phyloP scores from a whole-genome alignment of 2,888 invertebrate species.

The Hirtodrosophila confusa region DNA sequence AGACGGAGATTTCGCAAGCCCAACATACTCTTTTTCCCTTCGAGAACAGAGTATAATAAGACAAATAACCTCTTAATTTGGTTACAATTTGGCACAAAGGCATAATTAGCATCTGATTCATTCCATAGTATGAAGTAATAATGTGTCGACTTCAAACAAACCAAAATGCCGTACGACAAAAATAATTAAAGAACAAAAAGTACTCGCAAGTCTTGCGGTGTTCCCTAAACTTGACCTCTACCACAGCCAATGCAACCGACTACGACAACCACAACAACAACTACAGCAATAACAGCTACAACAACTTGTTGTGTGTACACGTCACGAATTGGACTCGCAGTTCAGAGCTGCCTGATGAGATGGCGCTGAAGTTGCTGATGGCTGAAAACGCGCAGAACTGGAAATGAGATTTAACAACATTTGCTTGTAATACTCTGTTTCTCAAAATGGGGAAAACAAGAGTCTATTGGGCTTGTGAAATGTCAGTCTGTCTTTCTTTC shows the following conservation, averaged over 20 bases:
- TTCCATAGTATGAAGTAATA: slow-evolving; percentile 4
- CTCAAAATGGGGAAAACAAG: no score
- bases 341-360: slow-evolving; percentile 8
- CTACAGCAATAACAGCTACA: slow-evolving; percentile 7
- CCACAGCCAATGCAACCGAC: slow-evolving; percentile 31
- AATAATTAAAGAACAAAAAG: background rate
- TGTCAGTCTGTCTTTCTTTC: no score
- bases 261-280: slow-evolving; percentile 15
- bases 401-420: slow-evolving; percentile 9
- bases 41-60: no score
- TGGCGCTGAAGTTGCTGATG: slow-evolving; percentile 10
- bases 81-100: slow-evolving; percentile 1
- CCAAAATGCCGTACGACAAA: background rate
- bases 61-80: no score
- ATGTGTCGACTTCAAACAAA: slow-evolving; percentile 9
- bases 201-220: slow-evolving; percentile 16
- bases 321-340: slow-evolving; percentile 22
- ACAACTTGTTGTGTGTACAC: slow-evolving; percentile 22
- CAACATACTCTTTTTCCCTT: no score
- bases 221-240: slow-evolving; percentile 78
- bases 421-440: background rate
- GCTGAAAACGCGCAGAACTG: slow-evolving; percentile 32
- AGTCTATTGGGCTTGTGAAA: no score
- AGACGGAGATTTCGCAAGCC: no score
- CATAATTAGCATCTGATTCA: slow-evolving; percentile 18